Percentiles rank a stretch among this genome's conserved stretches.
Conservation (phyloP, 2,113 vertebrate genomes). For the Hypanus sabinus region DNA sequence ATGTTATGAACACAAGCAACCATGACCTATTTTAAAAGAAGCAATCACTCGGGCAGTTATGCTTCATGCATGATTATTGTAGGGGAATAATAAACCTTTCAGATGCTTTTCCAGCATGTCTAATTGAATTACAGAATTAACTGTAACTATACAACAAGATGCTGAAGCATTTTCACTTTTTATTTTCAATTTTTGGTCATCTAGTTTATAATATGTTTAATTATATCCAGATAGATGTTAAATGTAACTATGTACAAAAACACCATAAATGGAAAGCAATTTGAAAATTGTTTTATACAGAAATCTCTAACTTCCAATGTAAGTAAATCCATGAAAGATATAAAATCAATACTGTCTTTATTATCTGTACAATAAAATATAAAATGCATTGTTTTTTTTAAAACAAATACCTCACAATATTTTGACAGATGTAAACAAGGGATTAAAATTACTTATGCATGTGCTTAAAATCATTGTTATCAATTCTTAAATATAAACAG, state of each 20-base stretch:
- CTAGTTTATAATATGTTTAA: constrained; percentile 49
- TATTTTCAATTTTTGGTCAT: constrained; percentile 62
- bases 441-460: neutral
- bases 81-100: neutral
- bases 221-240: constrained; percentile 44
- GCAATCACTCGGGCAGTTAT: neutral
- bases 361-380: neutral
- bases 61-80: neutral
- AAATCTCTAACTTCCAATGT: neutral
- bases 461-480: neutral
- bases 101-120: neutral
- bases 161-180: constrained; percentile 42
- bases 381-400: neutral
- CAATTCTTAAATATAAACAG: constrained; percentile 30
- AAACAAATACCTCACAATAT: too few species aligned
- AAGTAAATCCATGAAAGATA: neutral
- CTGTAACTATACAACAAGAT: neutral
- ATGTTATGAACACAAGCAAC: neutral
- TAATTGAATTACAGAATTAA: neutral
- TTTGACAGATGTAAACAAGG: neutral
- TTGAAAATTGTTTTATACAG: constrained; percentile 1
- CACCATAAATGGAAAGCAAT: constrained; percentile 53
- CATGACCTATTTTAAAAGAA: neutral
- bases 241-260: constrained; percentile 68
- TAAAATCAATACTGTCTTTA: constrained; percentile 36